These are phyloP conservation scores for Smittia sp. DNA, from an alignment of 2,888 invertebrate genomes.

Conservation along the genomic window DNA sequence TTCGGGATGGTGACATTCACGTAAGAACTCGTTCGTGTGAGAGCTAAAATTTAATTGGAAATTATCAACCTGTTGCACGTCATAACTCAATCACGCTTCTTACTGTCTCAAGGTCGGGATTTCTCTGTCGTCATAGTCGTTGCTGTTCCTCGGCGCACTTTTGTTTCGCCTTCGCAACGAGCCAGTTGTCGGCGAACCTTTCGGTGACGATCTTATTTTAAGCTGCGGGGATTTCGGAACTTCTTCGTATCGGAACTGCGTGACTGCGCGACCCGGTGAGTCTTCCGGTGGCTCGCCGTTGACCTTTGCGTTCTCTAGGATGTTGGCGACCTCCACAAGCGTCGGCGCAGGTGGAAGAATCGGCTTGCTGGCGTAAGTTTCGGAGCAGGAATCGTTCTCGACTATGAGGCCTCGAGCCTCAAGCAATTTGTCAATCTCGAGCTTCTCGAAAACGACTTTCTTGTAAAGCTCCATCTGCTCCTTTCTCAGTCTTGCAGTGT, in stretches of 20 bases:
- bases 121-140: constrained; percentile 82
- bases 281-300: constrained; percentile 44
- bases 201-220: constrained; percentile 41
- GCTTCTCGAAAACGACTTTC: constrained; percentile 68
- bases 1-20: constrained; percentile 63
- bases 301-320: constrained; percentile 44
- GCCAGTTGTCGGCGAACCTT: constrained; percentile 57
- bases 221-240: constrained; percentile 51
- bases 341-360: constrained; percentile 52
- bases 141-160: constrained; percentile 67
- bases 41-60: constrained; percentile 59
- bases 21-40: constrained; percentile 77
- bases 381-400: constrained; percentile 50
- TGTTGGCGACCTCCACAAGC: constrained; percentile 49
- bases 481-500: constrained; percentile 83
- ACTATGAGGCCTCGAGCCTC: constrained; percentile 68
- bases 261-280: not conserved
- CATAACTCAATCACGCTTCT: constrained; percentile 48
- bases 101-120: constrained; percentile 83
- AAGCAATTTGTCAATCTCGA: constrained; percentile 73
- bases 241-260: constrained; percentile 46
- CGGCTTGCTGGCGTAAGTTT: constrained; percentile 52
- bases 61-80: not conserved
- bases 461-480: constrained; percentile 85
- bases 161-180: constrained; percentile 65